These are phyloP conservation scores for Strigamia transsilvanica DNA, from an alignment of 2,888 invertebrate genomes.

Conservation along the genomic window DNA sequence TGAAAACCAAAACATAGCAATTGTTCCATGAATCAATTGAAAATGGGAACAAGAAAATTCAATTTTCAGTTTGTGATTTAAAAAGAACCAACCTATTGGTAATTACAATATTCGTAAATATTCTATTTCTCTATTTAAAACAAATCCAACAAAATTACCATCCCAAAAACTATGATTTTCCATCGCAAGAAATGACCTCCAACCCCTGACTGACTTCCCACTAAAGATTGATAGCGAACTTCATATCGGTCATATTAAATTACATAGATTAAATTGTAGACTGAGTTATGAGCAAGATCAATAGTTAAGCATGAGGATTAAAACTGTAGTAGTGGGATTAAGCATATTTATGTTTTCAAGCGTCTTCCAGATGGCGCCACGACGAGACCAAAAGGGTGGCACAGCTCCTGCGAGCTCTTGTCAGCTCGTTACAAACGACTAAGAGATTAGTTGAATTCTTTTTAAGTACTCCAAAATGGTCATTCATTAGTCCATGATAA, in stretches of 20 bases:
- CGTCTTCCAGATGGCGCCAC: constrained; percentile 5
- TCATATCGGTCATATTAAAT: neutral
- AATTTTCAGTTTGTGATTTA: no score
- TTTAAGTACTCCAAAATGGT: neutral
- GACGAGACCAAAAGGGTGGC: neutral
- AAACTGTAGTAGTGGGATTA: neutral
- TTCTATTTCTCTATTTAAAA: no score
- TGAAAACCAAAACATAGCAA: no score
- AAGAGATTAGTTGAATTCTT: neutral
- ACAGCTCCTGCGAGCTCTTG: neutral
- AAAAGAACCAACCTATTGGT: no score
- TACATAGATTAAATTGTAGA: neutral
- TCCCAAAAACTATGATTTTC: no score
- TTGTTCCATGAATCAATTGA: no score
- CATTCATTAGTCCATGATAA: constrained; percentile 7
- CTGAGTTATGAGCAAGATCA: constrained; percentile 16
- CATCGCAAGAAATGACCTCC: no score
- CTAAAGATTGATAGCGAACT: neutral
- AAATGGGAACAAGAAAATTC: no score
- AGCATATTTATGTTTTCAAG: constrained; percentile 17
- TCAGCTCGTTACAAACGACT: constrained; percentile 13
- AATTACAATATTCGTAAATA: no score
- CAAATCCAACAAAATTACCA: no score
- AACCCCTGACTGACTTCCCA: neutral
- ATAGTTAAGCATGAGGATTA: neutral